phyloP scores from a whole-genome alignment of 2,797 vertebrate genomes.

The Sebastes matsubarae region DNA sequence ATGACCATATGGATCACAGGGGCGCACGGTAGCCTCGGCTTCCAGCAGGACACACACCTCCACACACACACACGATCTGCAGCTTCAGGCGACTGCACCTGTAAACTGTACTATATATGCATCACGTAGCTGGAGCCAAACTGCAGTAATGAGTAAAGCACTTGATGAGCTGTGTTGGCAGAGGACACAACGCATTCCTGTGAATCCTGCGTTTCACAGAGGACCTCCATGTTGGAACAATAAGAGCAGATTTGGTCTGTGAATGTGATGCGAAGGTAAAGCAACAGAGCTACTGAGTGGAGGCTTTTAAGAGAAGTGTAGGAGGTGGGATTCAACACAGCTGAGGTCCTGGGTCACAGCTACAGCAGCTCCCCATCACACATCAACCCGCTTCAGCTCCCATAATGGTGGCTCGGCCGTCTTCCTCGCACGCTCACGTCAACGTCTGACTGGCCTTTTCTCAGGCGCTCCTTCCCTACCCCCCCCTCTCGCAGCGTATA shows the following conservation, averaged over 20 bases:
- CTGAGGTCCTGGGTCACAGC: constrained; percentile 42
- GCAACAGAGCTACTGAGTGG: constrained; percentile 12
- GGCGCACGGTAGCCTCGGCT: constrained; percentile 49
- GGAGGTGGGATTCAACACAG: constrained; percentile 38
- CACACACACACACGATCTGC: constrained; percentile 42
- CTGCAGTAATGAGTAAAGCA: constrained; percentile 18
- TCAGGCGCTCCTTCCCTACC: constrained; percentile 11
- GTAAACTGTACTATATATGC: constrained; percentile 13
- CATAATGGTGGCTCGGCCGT: constrained; percentile 38
- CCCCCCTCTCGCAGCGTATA: constrained; percentile 35
- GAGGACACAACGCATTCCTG: background rate
- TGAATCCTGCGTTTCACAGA: constrained; percentile 22
- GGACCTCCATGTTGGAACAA: constrained; percentile 33
- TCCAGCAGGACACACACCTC: constrained; percentile 59
- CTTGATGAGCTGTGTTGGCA: constrained; percentile 30
- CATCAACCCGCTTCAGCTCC: constrained; percentile 35
- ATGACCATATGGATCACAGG: constrained; percentile 77
- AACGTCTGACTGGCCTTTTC: constrained; percentile 39
- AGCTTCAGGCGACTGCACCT: constrained; percentile 47
- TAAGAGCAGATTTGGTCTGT: constrained; percentile 9
- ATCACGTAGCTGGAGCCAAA: background rate
- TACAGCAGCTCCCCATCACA: constrained; percentile 16
- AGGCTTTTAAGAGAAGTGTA: constrained; percentile 49
- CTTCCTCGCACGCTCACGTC: constrained; percentile 22
- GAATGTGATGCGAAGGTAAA: constrained; percentile 1